A percentile compares a stretch with the other conserved stretches of the same genome.
phyloP scores from a whole-genome alignment of 2,113 vertebrate species.

The Onychostruthus taczanowskii region DNA sequence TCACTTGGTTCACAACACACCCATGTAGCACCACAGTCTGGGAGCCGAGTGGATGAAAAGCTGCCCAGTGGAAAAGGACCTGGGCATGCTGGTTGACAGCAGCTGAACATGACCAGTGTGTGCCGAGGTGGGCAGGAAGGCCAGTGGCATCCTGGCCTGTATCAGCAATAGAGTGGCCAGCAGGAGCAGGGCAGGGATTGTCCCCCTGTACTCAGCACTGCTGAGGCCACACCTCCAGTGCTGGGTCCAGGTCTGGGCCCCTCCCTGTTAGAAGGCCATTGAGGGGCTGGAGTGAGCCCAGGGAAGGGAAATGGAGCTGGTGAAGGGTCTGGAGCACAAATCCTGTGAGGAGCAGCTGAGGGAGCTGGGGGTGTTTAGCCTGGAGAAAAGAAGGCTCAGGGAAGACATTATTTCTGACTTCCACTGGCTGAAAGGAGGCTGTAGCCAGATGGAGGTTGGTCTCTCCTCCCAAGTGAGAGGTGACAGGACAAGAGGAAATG shows the following conservation, averaged over 20 bases:
- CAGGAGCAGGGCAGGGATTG: background rate
- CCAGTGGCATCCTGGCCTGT: background rate
- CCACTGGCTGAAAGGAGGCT: background rate
- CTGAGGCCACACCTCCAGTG: background rate
- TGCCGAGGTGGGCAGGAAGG: background rate
- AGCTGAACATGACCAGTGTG: fast-evolving
- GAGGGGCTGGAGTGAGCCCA: background rate
- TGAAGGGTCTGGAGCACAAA: background rate
- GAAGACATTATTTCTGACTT: background rate
- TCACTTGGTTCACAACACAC: background rate
- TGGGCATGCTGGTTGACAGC: fast-evolving
- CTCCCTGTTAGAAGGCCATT: background rate
- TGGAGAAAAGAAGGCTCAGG: background rate
- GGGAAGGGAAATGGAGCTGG: fast-evolving
- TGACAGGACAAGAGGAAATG: background rate
- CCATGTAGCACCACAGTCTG: background rate
- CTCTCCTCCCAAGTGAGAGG: background rate
- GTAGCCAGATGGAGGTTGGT: too few relatives aligned
- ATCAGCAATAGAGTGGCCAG: fast-evolving
- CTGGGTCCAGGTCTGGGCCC: background rate
- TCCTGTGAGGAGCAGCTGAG: background rate
- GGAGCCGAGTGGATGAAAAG: background rate
- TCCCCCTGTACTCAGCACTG: background rate
- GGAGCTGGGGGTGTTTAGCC: background rate
- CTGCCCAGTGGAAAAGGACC: background rate